phyloP scores from a whole-genome alignment of 1,140 invertebrate species.

The Ceratina australensis region DNA sequence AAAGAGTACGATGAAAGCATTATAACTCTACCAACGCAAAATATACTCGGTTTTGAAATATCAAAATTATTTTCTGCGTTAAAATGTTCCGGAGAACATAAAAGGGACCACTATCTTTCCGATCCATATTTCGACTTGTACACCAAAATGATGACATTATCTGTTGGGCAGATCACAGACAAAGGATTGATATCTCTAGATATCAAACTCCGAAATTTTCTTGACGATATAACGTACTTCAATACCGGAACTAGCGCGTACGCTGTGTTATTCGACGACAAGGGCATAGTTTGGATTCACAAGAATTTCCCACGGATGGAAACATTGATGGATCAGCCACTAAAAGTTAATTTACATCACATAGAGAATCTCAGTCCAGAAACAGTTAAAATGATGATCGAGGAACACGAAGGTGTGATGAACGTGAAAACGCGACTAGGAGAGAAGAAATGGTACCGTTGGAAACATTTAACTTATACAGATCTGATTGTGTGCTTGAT shows the following conservation, averaged over 20 bases:
- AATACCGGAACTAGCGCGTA: constrained; percentile 69
- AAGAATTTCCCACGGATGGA: constrained; percentile 76
- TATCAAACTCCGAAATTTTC: constrained; percentile 72
- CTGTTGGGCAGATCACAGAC: constrained; percentile 71
- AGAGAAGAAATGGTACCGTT: constrained; percentile 75
- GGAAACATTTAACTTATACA: constrained; percentile 82
- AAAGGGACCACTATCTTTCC: constrained; percentile 74
- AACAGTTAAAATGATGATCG: constrained; percentile 67
- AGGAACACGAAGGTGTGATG: constrained; percentile 64
- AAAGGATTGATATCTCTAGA: constrained; percentile 73
- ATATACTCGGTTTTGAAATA: constrained; percentile 76
- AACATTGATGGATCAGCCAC: constrained; percentile 70
- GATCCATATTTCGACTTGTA: constrained; percentile 77
- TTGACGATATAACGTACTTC: constrained; percentile 76
- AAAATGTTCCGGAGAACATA: constrained; percentile 68
- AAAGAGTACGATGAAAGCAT: constrained; percentile 68
- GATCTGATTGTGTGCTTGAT: constrained; percentile 84
- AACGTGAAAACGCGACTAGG: constrained; percentile 63
- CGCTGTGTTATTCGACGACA: constrained; percentile 73
- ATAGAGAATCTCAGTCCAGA: constrained; percentile 73
- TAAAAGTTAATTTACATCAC: constrained; percentile 74
- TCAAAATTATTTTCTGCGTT: constrained; percentile 73
- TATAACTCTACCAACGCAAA: constrained; percentile 73
- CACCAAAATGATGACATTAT: constrained; percentile 73
- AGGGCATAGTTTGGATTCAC: constrained; percentile 76